Conservation (phyloP, 2,113 vertebrate genomes). For the Garra rufa region DNA sequence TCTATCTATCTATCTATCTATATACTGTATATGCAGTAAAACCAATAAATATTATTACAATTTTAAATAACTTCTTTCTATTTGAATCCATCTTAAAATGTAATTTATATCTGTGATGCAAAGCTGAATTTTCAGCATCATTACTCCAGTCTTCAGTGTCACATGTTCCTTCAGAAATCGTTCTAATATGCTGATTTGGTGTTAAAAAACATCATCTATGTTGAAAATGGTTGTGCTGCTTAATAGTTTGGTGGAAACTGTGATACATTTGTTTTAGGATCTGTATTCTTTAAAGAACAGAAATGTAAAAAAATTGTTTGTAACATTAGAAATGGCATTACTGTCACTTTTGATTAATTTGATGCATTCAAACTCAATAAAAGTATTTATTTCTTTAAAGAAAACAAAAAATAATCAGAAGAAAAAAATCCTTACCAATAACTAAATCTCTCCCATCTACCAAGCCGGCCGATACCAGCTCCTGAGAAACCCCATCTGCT, state of each 20-base stretch:
- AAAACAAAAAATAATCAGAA: background rate
- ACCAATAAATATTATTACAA: background rate
- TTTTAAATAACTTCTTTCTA: background rate
- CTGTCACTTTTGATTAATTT: background rate
- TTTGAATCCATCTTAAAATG: background rate
- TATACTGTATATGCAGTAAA: background rate
- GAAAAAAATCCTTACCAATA: slow-evolving; percentile 82
- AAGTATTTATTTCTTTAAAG: background rate
- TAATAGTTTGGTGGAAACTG: background rate
- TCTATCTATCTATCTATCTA: too few species aligned
- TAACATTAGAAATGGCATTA: background rate
- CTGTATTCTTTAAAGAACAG: background rate
- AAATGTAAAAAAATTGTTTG: background rate
- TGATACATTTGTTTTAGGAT: background rate
- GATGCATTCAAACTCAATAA: background rate
- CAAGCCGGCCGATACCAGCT: slow-evolving; percentile 96
- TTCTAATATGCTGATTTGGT: background rate
- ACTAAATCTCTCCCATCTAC: slow-evolving; percentile 96
- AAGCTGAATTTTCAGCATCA: too few species aligned
- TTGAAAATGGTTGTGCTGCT: background rate
- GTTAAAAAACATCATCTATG: background rate
- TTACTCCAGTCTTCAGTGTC: too few species aligned
- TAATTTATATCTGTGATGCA: background rate
- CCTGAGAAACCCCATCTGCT: slow-evolving; percentile 96
- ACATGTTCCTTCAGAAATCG: background rate